phyloP scores from a whole-genome alignment of 2,797 vertebrate species.

The Sphenodon punctatus region DNA sequence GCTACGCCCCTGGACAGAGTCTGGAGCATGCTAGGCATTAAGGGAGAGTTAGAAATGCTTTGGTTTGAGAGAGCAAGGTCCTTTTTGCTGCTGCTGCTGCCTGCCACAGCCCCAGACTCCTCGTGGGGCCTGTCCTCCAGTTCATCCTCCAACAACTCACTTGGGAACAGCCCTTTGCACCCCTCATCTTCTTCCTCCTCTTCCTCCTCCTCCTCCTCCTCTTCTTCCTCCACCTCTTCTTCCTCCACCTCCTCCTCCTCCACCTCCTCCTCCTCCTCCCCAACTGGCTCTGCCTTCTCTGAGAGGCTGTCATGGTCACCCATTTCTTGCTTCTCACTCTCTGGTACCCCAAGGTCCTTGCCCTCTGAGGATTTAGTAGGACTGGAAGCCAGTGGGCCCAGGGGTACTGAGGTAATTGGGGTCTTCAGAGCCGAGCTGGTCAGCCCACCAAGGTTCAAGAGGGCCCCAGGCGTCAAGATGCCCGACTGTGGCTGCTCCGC shows the following conservation, averaged over 20 bases:
- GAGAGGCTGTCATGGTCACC: conserved; percentile 71
- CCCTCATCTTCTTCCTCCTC: conserved; percentile 84
- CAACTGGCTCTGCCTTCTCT: conserved; percentile 76
- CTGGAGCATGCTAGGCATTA: conserved; percentile 98
- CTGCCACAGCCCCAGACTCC: conserved; percentile 83
- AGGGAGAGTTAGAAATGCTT: conserved; percentile 99
- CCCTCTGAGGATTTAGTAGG: conserved; percentile 91
- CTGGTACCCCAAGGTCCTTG: conserved; percentile 75
- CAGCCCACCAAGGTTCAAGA: conserved; percentile 91
- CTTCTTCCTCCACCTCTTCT: conserved; percentile 79
- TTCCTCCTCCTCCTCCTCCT: conserved; percentile 83
- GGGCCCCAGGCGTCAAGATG: conserved; percentile 82
- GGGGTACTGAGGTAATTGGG: conserved; percentile 91
- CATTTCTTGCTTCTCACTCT: conserved; percentile 72
- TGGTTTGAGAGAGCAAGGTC: conserved; percentile 99
- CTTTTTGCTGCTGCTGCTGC: conserved; percentile 85
- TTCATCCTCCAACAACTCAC: conserved; percentile 90
- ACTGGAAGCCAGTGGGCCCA: conserved; percentile 82
- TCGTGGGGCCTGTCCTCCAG: conserved; percentile 87
- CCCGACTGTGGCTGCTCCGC: conserved; percentile 75
- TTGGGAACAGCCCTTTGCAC: conserved; percentile 87
- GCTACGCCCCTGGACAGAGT: conserved; percentile 89
- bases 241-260: conserved; percentile 82
- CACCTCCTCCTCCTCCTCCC: conserved; percentile 82
- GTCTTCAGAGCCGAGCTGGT: conserved; percentile 84